Evolutionary conservation across 2,113 vertebrate genomes (phyloP).

Genomic region (Sander vitreus): DNA sequence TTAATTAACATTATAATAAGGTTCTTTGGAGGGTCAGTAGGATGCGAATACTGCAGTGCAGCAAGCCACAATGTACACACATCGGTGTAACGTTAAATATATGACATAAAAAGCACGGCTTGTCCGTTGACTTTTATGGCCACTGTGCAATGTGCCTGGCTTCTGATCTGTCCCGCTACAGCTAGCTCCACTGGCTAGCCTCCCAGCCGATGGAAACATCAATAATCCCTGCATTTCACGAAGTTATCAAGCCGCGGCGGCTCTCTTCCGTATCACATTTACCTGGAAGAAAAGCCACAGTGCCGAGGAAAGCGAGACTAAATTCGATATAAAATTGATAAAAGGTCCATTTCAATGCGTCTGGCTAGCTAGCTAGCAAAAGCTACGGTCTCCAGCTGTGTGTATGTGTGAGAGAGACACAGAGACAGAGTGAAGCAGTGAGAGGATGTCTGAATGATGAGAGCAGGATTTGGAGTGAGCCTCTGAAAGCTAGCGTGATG

Average conservation of each 20-base stretch:
- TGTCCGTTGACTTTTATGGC: conserved; percentile 52
- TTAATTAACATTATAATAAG: conserved; percentile 8
- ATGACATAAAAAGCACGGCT: not conserved
- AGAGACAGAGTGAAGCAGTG: conserved; percentile 2
- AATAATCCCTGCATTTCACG: conserved; percentile 37
- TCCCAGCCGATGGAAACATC: conserved; percentile 48
- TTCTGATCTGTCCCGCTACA: conserved; percentile 73
- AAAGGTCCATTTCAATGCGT: conserved; percentile 40
- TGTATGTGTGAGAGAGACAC: conserved; percentile 36
- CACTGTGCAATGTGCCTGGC: conserved; percentile 24
- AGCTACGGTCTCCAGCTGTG: conserved; percentile 71
- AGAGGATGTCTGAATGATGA: conserved; percentile 67
- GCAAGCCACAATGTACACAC: not conserved
- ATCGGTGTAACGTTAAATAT: not conserved
- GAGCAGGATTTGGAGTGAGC: conserved; percentile 58
- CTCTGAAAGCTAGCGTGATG: conserved; percentile 45
- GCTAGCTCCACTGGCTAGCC: conserved; percentile 69
- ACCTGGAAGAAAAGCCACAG: not conserved
- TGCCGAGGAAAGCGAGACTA: not conserved
- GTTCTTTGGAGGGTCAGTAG: not conserved
- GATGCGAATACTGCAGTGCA: not conserved
- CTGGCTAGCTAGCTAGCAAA: conserved; percentile 71
- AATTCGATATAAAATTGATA: conserved; percentile 1
- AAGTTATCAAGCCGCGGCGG: conserved; percentile 11
- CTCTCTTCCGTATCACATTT: not conserved